Percentiles rank a stretch among this genome's conserved stretches.
These are phyloP conservation scores for Acanthurus tractus DNA, from an alignment of 2,797 vertebrate species.

Conservation along the genomic window DNA sequence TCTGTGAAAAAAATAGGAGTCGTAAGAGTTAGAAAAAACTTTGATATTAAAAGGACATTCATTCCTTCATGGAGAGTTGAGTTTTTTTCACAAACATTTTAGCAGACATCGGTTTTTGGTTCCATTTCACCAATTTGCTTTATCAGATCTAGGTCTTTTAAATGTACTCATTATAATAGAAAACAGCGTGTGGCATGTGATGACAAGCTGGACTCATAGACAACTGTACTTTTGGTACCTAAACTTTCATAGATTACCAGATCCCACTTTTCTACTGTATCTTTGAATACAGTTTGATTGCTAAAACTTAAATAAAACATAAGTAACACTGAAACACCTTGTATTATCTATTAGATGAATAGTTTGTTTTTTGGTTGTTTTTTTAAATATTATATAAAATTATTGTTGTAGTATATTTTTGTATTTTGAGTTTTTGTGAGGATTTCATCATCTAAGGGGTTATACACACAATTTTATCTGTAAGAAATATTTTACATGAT, in stretches of 20 bases:
- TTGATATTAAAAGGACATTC: conserved; percentile 33
- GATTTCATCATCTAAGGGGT: not conserved
- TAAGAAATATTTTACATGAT: not conserved
- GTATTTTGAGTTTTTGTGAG: not conserved
- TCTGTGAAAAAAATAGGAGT: not conserved
- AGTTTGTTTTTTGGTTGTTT: too few relatives aligned
- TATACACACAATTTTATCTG: not conserved
- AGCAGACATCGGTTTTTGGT: conserved; percentile 11
- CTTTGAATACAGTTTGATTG: not conserved
- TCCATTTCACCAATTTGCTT: conserved; percentile 28
- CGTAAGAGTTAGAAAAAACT: conserved; percentile 1
- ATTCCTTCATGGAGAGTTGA: conserved; percentile 25
- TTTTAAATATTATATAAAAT: too few relatives aligned
- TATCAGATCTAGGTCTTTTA: conserved; percentile 5
- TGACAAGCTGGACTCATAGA: not conserved
- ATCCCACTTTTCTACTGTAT: not conserved
- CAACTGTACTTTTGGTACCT: conserved; percentile 2
- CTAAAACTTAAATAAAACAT: not conserved
- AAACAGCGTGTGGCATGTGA: not conserved
- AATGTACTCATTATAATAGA: conserved; percentile 10
- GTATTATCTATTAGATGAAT: not conserved
- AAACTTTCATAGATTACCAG: not conserved
- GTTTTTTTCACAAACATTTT: conserved; percentile 28
- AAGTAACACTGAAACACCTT: not conserved
- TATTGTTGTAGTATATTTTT: not conserved